Evolutionary conservation across 37 sponge, comb jelly and placozoan species (phyloP), one percentile per base, ranked within the genome.

Genomic region (Beroe ovata): DNA sequence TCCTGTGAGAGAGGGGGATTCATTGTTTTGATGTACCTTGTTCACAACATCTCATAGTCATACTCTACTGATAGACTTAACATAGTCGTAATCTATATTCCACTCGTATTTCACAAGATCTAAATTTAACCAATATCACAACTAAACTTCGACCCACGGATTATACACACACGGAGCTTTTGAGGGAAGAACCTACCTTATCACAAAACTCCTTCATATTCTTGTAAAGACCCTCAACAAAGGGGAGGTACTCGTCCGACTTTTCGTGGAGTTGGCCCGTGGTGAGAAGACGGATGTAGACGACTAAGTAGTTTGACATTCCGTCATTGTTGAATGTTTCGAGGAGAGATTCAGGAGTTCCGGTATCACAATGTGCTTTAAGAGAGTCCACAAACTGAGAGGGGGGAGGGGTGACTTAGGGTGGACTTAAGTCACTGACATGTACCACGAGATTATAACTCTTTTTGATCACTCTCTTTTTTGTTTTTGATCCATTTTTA

Each of bases 251-350:
- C 90, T 96, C 96, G 28, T 95, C 95, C 29, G 90, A 60, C 37
- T 98, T 93, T 1, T 64, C 71, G 42, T 96, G 94, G 4, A 98
- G 92, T 60, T 96, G 92, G 0, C 92, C 99, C 0, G 96, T 93
- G 0, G 94, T 90, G 25, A 98, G 21, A 1, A 98, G 91, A 23
- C 99, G 88, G 81, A 96, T 38, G 77, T 94, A 96, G 64, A 97
- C 96, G 34, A 98, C 96, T 36, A 94, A 26, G 72, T 98, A 98
- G 64, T 98, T 94, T 8, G 96, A 93, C 29, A 60, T 60, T 28
- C 92, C 93, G 19, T 90, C 91, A 39, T 96, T 95, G 30, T 91
- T 89, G 59, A 95, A 96, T n/a, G 72, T 92, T 95, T 66, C 69
- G 36, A 66, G 25, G 8, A 66, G 30, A 30, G 69, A 66, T 4